Base-by-base conservation (phyloP, 2,797 vertebrate genomes). In the Psittacula echo region DNA sequence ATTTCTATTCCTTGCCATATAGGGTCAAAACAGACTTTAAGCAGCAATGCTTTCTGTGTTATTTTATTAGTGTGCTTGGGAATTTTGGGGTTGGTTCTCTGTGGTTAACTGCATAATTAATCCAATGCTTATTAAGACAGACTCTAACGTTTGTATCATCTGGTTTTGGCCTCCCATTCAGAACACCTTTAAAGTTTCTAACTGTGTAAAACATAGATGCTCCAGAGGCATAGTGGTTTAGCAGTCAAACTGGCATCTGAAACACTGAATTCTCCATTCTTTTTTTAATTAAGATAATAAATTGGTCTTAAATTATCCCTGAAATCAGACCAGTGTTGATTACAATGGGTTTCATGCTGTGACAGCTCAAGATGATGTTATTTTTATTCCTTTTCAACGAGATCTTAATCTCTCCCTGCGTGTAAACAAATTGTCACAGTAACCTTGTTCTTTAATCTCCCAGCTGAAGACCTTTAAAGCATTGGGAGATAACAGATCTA, bases 281-380 rank as follows among this genome's bases (percentile, higher is more conserved):
- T 98, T 99, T 98, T 99, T 98, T 98, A 99, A 99, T 99, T 99
- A 98, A 98, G 98, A 99, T 99, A 99, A 99, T 99, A 99, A 99
- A 99, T 99, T 99, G 99, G 98, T 98, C 99, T 99, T 98, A 99
- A 99, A 99, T 99, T 99, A 99, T 99, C 99, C 99, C 98, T 99
- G 99, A 99, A 99, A 99, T 99, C 99, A 99, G 98, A 99, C 98
- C 99, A 99, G 98, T 98, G 97, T 99, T 99, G 99, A 99, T 99
- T 99, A 99, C 99, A 99, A 99, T 98, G 97, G 98, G 97, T 97
- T 97, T 98, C 99, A 99, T 87, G 99, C 99, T 99, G 99, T 98
- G 99, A 98, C 98, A 99, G 98, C 98, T 97, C 97, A 81, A 97
- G 97, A 99, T 97, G 98, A 98, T 98, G 98, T 97, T 98, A 98